These are phyloP conservation scores for Piscicola geometra DNA, from an alignment of 2,888 invertebrate species.

Conservation along the genomic window DNA sequence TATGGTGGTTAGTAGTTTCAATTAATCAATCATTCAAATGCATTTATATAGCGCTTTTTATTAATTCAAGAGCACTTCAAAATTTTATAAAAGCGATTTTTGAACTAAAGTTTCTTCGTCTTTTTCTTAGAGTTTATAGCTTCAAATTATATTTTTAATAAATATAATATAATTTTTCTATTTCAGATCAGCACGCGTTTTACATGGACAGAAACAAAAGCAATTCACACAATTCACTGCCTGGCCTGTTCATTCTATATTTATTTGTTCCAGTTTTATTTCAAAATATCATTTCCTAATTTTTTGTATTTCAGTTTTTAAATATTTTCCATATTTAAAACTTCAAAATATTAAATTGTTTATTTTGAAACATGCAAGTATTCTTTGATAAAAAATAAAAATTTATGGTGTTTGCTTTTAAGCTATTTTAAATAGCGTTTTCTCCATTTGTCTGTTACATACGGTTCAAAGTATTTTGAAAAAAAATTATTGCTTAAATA, in stretches of 20 bases:
- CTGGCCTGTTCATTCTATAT: not conserved
- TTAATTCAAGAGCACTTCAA: no score
- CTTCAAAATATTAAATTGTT: not conserved
- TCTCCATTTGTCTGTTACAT: no score
- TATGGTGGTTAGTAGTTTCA: constrained; percentile 22
- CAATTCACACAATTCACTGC: not conserved
- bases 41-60: no score
- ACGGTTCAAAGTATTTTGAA: no score
- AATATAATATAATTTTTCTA: not conserved
- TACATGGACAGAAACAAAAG: not conserved
- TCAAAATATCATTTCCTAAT: not conserved
- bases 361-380: no score
- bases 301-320: not conserved
- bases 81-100: no score
- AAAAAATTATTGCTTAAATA: no score
- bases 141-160: not conserved
- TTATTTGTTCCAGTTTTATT: not conserved
- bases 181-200: not conserved
- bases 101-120: no score
- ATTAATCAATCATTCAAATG: not conserved
- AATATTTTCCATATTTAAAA: not conserved
- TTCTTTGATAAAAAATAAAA: no score
- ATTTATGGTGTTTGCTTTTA: no score
- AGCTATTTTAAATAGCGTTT: no score
- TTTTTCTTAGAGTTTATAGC: no score